phyloP scores from a whole-genome alignment of 2,888 invertebrate species.

The Trachelus tabidus region DNA sequence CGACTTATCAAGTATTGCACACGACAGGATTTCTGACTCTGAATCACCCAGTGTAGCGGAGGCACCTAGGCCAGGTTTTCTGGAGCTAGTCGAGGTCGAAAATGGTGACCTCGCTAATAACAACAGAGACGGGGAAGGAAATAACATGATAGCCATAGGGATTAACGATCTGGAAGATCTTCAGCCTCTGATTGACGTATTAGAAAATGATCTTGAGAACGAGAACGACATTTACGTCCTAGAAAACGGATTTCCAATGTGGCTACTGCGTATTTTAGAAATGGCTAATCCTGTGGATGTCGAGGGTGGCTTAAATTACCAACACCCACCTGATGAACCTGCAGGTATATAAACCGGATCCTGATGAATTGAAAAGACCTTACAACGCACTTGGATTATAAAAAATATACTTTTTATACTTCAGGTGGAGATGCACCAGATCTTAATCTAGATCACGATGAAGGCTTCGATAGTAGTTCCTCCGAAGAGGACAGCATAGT shows the following conservation, averaged over 20 bases:
- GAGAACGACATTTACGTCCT: slow-evolving; percentile 56
- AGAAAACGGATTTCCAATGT: slow-evolving; percentile 53
- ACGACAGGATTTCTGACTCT: slow-evolving; percentile 39
- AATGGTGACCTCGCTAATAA: slow-evolving; percentile 70
- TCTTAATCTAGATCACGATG: slow-evolving; percentile 30
- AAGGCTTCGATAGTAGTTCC: slow-evolving; percentile 42
- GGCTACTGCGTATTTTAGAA: slow-evolving; percentile 52
- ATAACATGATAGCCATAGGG: slow-evolving; percentile 61
- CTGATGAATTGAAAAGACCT: background rate
- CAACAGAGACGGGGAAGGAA: slow-evolving; percentile 68
- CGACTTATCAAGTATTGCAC: slow-evolving; percentile 52
- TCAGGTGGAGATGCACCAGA: slow-evolving; percentile 22
- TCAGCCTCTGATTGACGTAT: slow-evolving; percentile 48
- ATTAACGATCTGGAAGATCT: slow-evolving; percentile 48
- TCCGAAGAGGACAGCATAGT: slow-evolving; percentile 34
- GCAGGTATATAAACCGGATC: background rate
- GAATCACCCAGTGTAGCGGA: slow-evolving; percentile 46
- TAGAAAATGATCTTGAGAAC: slow-evolving; percentile 55
- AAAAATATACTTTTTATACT: slow-evolving; percentile 5
- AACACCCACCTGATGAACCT: background rate
- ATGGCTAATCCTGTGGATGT: slow-evolving; percentile 39
- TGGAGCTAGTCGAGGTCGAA: slow-evolving; percentile 57
- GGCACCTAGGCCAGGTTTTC: slow-evolving; percentile 37
- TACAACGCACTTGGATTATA: background rate
- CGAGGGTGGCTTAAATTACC: background rate